Evolutionary conservation across 2,888 invertebrate genomes (phyloP), one percentile per base, ranked within the genome.

Genomic region (Diadegma fenestrale): DNA sequence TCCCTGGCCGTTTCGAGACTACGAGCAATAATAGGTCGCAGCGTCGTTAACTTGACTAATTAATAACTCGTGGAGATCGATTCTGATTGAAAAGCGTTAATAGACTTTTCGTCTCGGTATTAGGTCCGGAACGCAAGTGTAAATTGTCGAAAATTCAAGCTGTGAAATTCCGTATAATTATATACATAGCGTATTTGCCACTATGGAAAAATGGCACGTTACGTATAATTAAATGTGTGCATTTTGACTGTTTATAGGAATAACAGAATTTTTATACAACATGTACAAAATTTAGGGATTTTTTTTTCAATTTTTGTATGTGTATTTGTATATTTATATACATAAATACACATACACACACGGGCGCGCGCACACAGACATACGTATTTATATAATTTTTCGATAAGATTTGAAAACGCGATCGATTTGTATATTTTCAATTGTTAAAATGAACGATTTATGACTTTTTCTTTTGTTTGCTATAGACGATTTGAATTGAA

Each of bases 141-240:
- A 5, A 58, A 58, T 58, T 58, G 22, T 58, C 26, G 12, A 58
- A 26, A 58, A 58, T 58, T 26, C 22, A 54, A 54, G 22, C 26
- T 58, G 26, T 26, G 14, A 26, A 26, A 58, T 14, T 26, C 14
- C 6, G 58, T 26, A 26, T 58, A 58, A 26, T 58, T 58, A 58
- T 37, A 75, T 79, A 63, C 68, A 78, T 73, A 63, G 76, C 80
- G 51, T 76, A 80, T 64, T 76, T 58, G 64, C 64, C 71, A 77
- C 76, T 76, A 43, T 75, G 69, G 63, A 33, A 64, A 75, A 81
- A 68, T 64, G 68, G 75, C 48, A 64, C 48, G 30, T 33, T 30
- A 45, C 54, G 43, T 80, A 80, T 64, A 43, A 75, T 58, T 58
- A 26, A 76, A 45, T 69, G 68, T 43, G 43, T 45, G 43, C 69